Evolutionary conservation across 2,888 invertebrate genomes (phyloP).

Genomic region (Lasiommata megera): DNA sequence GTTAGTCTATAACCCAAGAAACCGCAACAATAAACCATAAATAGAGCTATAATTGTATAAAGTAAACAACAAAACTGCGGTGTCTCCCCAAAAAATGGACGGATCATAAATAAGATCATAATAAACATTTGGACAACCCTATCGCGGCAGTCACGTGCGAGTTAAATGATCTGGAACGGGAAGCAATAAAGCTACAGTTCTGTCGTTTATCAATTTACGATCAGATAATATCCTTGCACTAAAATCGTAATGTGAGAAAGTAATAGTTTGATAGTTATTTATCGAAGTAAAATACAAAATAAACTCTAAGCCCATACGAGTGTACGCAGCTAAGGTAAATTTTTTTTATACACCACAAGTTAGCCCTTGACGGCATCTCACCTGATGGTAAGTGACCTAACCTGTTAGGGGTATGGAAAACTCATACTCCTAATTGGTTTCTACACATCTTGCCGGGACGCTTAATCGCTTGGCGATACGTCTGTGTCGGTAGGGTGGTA

Average conservation of each 20-base stretch:
- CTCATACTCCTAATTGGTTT: no score
- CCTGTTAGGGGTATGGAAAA: no score
- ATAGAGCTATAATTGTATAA: conserved; percentile 31
- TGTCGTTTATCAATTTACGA: conserved; percentile 68
- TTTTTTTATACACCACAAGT: no score
- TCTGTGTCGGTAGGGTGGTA: no score
- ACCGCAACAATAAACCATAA: conserved; percentile 28
- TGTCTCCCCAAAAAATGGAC: conserved; percentile 31
- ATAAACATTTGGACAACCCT: conserved; percentile 64
- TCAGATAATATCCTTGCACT: conserved; percentile 43
- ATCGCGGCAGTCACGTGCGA: conserved; percentile 65
- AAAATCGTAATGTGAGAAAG: conserved; percentile 22
- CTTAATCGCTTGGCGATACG: no score
- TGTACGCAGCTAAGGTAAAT: no score
- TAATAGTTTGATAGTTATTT: conserved; percentile 8
- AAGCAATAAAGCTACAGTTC: conserved; percentile 72
- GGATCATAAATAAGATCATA: conserved; percentile 54
- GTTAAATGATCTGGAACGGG: conserved; percentile 71
- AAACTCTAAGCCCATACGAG: not conserved
- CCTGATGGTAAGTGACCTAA: no score
- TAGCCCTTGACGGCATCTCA: no score
- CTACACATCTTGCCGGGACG: no score
- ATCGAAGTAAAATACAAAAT: not conserved
- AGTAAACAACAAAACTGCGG: conserved; percentile 31
- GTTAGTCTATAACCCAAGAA: conserved; percentile 4